A percentile compares a stretch with the other conserved stretches of the same genome.
Evolutionary conservation across 1,140 invertebrate species (phyloP).

Genomic region (Cherax destructor): DNA sequence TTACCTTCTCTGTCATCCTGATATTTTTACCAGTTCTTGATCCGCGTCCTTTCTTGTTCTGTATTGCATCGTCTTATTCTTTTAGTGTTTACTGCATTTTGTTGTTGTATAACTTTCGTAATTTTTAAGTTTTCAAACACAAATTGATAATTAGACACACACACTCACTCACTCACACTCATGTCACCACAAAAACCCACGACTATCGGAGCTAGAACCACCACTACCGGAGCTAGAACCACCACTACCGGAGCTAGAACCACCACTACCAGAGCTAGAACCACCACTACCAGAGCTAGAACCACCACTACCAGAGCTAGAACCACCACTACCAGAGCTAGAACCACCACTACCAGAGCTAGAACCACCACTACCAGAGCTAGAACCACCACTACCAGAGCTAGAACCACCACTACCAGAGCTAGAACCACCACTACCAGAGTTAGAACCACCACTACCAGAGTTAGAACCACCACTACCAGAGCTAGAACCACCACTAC

Average conservation of each 20-base stretch:
- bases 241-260: neutral
- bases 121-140: too few relatives aligned
- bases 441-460: neutral
- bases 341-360: neutral
- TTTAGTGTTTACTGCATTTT: too few relatives aligned
- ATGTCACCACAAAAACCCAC: neutral
- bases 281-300: neutral
- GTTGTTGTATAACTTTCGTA: too few relatives aligned
- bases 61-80: too few relatives aligned
- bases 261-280: neutral
- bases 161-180: too few relatives aligned
- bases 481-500: too few relatives aligned
- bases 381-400: neutral
- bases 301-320: neutral
- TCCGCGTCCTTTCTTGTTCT: too few relatives aligned
- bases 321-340: neutral
- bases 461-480: too few relatives aligned
- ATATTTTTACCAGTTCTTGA: too few relatives aligned
- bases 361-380: neutral
- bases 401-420: neutral
- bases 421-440: neutral
- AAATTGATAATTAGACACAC: too few relatives aligned
- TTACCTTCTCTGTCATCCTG: too few relatives aligned
- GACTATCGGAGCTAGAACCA: neutral
- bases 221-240: neutral